Evolutionary conservation across 2,888 invertebrate genomes (phyloP).

Genomic region (Papilio demoleus): DNA sequence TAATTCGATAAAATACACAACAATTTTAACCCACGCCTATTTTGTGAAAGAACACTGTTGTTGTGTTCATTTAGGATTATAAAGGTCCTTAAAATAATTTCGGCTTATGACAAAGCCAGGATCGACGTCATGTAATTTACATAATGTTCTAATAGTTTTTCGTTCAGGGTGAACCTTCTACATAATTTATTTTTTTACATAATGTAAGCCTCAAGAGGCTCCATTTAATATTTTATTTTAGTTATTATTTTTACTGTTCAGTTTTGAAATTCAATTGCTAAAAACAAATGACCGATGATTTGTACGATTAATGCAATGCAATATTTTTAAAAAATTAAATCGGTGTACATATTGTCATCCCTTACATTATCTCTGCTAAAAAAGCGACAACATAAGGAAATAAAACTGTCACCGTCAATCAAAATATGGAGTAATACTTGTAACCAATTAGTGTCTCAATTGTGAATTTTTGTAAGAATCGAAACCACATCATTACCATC

Average conservation of each 20-base stretch:
- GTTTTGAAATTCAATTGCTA: slow-evolving; percentile 6
- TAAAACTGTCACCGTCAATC: too few species aligned
- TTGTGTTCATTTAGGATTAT: not conserved
- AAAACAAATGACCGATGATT: not conserved
- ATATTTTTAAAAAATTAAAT: too few species aligned
- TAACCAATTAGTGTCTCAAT: too few species aligned
- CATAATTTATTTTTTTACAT: not conserved
- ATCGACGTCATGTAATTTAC: not conserved
- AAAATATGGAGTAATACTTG: too few species aligned
- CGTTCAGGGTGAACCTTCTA: not conserved
- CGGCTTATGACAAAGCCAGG: not conserved
- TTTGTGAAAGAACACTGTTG: not conserved
- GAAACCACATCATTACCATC: too few species aligned
- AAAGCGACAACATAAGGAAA: too few species aligned
- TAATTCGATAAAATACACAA: not conserved
- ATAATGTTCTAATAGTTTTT: not conserved
- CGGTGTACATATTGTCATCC: too few species aligned
- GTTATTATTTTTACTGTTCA: too few species aligned
- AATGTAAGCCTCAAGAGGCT: not conserved
- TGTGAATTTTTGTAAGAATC: too few species aligned
- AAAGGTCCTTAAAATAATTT: not conserved
- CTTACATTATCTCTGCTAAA: too few species aligned
- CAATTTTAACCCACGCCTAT: not conserved
- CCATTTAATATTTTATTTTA: too few species aligned
- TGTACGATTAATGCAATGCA: not conserved